Conservation (phyloP, 2,113 vertebrate species). For the Cranoglanis bouderius region DNA sequence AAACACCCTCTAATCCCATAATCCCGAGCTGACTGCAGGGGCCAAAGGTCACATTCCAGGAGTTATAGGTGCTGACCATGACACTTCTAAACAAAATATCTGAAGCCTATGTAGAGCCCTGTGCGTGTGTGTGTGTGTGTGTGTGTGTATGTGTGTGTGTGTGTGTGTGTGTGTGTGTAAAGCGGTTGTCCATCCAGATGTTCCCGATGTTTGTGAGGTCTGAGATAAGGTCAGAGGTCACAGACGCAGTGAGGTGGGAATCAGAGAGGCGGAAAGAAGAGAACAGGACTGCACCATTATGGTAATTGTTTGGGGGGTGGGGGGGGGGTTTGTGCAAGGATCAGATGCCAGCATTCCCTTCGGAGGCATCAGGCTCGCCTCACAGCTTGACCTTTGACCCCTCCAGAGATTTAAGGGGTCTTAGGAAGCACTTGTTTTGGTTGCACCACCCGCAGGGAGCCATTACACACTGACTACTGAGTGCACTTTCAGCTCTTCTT, state of each 20-base stretch:
- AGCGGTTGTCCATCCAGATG: slow-evolving; percentile 19
- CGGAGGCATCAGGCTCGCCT: slow-evolving; percentile 57
- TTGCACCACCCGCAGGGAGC: slow-evolving; percentile 20
- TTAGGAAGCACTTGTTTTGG: slow-evolving; percentile 35
- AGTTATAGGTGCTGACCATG: background rate
- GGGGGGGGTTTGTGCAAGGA: too few relatives aligned
- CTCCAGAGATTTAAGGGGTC: slow-evolving; percentile 35
- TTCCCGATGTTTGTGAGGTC: slow-evolving; percentile 66
- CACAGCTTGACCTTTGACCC: slow-evolving; percentile 61
- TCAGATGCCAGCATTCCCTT: background rate
- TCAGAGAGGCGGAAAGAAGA: background rate
- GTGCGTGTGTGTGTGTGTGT: slow-evolving; percentile 20
- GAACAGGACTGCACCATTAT: background rate
- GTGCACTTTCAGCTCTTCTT: slow-evolving; percentile 1
- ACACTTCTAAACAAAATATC: background rate
- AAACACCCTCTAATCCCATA: background rate
- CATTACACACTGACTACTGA: slow-evolving; percentile 32
- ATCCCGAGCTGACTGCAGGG: background rate
- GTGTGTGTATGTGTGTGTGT: slow-evolving; percentile 48
- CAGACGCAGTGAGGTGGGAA: slow-evolving; percentile 27
- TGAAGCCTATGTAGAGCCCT: background rate
- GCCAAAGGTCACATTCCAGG: slow-evolving; percentile 12
- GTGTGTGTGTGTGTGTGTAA: slow-evolving; percentile 51
- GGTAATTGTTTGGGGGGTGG: background rate
- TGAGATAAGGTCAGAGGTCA: slow-evolving; percentile 65